Evolutionary conservation across 2,113 vertebrate genomes (phyloP), one percentile per base, ranked within the genome.

Genomic region (Trachemys scripta): DNA sequence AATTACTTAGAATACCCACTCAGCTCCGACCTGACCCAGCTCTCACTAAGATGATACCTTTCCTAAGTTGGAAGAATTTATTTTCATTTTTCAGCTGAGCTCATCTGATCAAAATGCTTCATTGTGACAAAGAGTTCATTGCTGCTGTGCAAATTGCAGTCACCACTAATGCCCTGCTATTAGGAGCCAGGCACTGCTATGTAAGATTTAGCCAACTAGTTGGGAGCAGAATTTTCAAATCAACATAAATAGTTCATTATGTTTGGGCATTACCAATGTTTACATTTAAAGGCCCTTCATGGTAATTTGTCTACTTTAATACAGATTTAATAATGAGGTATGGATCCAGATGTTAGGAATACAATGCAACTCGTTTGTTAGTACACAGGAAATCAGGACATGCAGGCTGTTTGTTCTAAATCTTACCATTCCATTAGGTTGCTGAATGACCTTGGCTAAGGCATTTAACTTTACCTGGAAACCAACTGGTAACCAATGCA

Each of bases 31-130:
- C 96, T 98, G 98, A 99, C 98, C 98, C 96, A 96, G 95, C 97
- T 95, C 97, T 98, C 98, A 98, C 97, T 97, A 95, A 98, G 95
- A 96, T 96, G 95, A 98, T 96, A 98, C 90, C 91, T 97, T 95
- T 90, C 82, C 90, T 91, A 97, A 98, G 95, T 96, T 96, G 93
- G 93, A 97, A 97, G 97, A 98, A 99, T 99, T 98, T 98, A 98
- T 99, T 98, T 98, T 98, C 98, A 98, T 98, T 98, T 98, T 97
- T 96, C 94, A 96, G 29, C 93, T 93, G 96, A 97, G 96, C 97
- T 96, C 96, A 97, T 98, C 95, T 98, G 98, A 98, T 99, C 98
- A 98, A 97, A 97, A 94, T 97, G 96, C 97, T 96, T 98, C 94
- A 98, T 95, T 97, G 96, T 98, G 97, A 98, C 97, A 97, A 95